Base-by-base conservation (phyloP, 2,888 invertebrate species). In the Tetramorium bicarinatum region DNA sequence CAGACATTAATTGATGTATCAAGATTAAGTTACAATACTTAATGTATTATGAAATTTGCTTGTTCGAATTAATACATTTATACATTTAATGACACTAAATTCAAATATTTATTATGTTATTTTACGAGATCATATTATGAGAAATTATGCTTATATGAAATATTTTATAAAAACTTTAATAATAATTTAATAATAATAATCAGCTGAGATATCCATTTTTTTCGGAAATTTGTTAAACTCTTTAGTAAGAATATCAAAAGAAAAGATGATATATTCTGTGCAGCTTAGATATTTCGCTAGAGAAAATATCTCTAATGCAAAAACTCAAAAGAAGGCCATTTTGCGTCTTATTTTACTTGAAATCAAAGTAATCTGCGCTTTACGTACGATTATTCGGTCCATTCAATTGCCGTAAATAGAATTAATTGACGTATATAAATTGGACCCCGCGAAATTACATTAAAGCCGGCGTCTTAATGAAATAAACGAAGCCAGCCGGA, bases 371-470 rank as follows among this genome's bases (percentile, higher is more conserved):
- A 77, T 77, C 29, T 67, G 25, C n/a, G 21, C n/a, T 25, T 66
- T 13, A 8, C 21, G 41, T 54, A 15, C 8, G 49, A 80, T 61
- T 38, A 61, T 72, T 71, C 34, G 13, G 8, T 29, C 15, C 9
- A 15, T 41, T 4, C 71, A 71, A 71, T 79, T 71, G 47, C 11
- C 13, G 47, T 3, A 38, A 61, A 80, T 61, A 18, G 47, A 47
- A 80, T 72, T 80, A 72, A 72, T 80, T 72, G 59, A 49, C 44
- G 34, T 52, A n/a, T 29, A 47, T 79, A 79, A 69, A 69, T 56
- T 34, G 18, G 72, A 13, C 4, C 59, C 21, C 54, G 38, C 29
- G 3, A 80, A 79, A 80, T 80, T 61, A 72, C 59, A 72, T 71
- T 80, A 80, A 80, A 71, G 8, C 18, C 18, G 52, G 41, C 8